Percentiles rank a stretch among this genome's conserved stretches.
Conservation (phyloP, 2,797 vertebrate genomes). For the Micromesistius poutassou region DNA sequence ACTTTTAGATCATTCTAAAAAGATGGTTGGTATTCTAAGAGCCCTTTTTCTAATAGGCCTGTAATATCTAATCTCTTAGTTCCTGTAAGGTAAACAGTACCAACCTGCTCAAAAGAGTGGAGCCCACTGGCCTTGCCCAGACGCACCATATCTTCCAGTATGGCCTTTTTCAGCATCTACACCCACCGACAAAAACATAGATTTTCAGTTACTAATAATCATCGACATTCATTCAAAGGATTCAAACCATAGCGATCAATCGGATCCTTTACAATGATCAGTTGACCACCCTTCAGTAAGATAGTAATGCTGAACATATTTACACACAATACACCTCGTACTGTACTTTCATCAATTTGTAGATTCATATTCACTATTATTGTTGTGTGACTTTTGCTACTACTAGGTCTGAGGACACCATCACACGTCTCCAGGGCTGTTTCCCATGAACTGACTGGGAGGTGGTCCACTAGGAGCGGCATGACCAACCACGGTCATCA, state of each 20-base stretch:
- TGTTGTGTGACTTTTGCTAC: neutral
- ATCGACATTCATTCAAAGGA: neutral
- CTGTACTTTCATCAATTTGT: too few species aligned
- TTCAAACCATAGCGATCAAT: neutral
- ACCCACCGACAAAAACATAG: neutral
- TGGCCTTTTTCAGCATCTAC: constrained; percentile 86
- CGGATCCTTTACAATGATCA: neutral
- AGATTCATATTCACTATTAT: neutral
- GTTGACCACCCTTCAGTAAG: neutral
- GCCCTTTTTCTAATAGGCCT: neutral
- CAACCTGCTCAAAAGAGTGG: constrained; percentile 96
- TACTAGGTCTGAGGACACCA: neutral
- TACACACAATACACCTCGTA: neutral
- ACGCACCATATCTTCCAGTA: constrained; percentile 91
- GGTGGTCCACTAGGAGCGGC: too few species aligned
- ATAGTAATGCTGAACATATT: neutral
- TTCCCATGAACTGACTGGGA: too few species aligned
- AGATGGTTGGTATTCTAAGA: neutral
- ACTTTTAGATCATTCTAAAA: neutral
- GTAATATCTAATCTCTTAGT: neutral
- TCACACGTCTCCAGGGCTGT: too few species aligned
- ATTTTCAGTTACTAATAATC: neutral
- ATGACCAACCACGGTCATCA: too few species aligned
- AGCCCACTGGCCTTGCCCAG: constrained; percentile 92
- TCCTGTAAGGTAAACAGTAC: neutral